phyloP scores from a whole-genome alignment of 2,113 vertebrate genomes.

The Mugil cephalus region DNA sequence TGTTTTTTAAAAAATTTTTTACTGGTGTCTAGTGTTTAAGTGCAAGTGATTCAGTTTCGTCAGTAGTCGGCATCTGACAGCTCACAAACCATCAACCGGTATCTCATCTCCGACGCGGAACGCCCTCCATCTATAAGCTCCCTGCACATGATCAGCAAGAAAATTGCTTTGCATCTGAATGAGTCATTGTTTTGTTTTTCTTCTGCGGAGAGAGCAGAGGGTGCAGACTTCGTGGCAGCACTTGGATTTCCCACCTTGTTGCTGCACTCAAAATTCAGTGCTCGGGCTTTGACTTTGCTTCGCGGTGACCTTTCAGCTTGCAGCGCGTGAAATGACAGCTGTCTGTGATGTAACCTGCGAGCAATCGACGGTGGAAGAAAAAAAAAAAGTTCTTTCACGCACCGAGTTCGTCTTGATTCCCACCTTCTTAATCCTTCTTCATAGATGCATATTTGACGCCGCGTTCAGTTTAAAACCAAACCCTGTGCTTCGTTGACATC shows the following conservation, averaged over 20 bases:
- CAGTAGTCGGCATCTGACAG: not conserved
- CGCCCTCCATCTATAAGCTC: no score
- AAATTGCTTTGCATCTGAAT: not conserved
- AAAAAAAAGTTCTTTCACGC: slow-evolving; percentile 6
- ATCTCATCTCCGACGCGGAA: not conserved
- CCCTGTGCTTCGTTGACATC: slow-evolving; percentile 4
- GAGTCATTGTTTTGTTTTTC: not conserved
- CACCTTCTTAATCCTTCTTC: not conserved
- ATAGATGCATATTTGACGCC: not conserved
- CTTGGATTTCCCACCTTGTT: not conserved
- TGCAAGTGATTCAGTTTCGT: not conserved
- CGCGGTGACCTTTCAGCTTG: slow-evolving; percentile 24
- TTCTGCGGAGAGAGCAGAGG: not conserved
- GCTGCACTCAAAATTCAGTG: slow-evolving; percentile 16
- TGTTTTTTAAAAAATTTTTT: no score
- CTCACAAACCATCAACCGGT: not conserved
- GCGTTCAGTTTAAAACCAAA: not conserved
- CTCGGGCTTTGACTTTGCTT: slow-evolving; percentile 23
- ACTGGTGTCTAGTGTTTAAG: no score
- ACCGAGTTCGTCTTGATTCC: slow-evolving; percentile 7
- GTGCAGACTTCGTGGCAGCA: not conserved
- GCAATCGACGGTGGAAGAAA: slow-evolving; percentile 30
- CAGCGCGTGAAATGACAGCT: slow-evolving; percentile 39
- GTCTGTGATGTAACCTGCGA: slow-evolving; percentile 52
- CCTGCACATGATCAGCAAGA: not conserved